phyloP scores from a whole-genome alignment of 1,140 invertebrate genomes.

The Stratiolaelaps scimitus region DNA sequence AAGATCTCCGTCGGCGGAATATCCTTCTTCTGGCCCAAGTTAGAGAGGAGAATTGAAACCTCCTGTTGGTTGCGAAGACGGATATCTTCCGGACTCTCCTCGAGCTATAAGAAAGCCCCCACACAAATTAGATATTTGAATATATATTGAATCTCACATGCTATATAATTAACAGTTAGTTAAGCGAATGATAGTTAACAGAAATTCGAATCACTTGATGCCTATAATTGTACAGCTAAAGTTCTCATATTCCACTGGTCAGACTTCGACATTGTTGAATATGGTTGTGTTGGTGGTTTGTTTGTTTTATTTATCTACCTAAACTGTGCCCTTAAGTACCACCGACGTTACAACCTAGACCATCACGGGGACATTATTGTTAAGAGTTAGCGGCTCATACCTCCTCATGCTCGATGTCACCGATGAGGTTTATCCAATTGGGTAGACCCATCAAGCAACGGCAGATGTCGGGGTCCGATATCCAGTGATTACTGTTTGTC shows the following conservation, averaged over 20 bases:
- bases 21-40: slow-evolving; percentile 61
- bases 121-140: slow-evolving; percentile 30
- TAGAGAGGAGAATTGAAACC: slow-evolving; percentile 77
- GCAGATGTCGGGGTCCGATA: slow-evolving; percentile 23
- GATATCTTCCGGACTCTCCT: slow-evolving; percentile 55
- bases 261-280: too few species aligned
- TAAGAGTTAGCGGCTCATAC: too few species aligned
- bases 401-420: slow-evolving; percentile 46
- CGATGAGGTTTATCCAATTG: slow-evolving; percentile 44
- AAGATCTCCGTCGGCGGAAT: slow-evolving; percentile 73
- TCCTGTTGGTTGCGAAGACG: slow-evolving; percentile 68
- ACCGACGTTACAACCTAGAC: too few species aligned
- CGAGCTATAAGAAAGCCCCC: slow-evolving; percentile 34
- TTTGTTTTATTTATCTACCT: too few species aligned
- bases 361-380: too few species aligned
- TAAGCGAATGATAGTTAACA: slow-evolving; percentile 25
- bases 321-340: too few species aligned
- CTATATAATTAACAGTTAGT: slow-evolving; percentile 27
- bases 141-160: slow-evolving; percentile 24
- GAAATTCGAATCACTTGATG: slow-evolving; percentile 37
- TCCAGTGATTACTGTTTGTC: slow-evolving; percentile 19
- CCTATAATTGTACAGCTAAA: slow-evolving; percentile 40
- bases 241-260: neutral
- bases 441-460: slow-evolving; percentile 23
- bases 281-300: too few species aligned